These are phyloP conservation scores for Pantelozetes paolii DNA, from an alignment of 2,888 invertebrate species.

Conservation along the genomic window DNA sequence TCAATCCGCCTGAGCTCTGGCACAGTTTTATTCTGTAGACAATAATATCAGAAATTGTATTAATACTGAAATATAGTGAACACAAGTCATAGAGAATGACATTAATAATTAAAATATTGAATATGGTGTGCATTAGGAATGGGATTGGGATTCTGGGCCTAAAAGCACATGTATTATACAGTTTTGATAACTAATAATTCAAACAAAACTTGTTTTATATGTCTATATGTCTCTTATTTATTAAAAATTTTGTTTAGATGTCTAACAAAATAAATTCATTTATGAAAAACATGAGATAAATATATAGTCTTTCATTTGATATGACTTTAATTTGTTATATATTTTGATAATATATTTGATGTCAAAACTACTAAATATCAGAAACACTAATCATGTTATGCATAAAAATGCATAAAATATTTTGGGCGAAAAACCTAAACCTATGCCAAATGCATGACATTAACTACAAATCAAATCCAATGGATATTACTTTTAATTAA, in stretches of 20 bases:
- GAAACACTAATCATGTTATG: conserved; percentile 13
- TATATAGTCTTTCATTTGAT: neutral
- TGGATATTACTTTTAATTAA: conserved; percentile 14
- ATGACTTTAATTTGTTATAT: neutral
- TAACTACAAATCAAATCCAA: neutral
- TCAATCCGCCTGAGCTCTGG: neutral
- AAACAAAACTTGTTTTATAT: neutral
- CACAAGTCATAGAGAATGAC: neutral
- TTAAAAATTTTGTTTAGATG: no score
- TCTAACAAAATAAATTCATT: no score
- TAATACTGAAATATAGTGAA: neutral
- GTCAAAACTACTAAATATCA: neutral
- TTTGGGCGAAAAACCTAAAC: neutral
- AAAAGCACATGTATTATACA: no score
- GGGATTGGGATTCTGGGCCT: no score
- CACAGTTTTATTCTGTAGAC: no score
- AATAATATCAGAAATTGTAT: no score
- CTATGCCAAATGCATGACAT: neutral
- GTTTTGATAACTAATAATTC: neutral
- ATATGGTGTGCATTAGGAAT: neutral
- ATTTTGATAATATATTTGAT: neutral
- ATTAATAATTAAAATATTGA: neutral
- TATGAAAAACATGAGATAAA: neutral
- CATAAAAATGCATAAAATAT: neutral
- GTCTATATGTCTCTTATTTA: no score